Base-by-base conservation (phyloP, 2,113 vertebrate genomes). In the Potamarius usumacintae region DNA sequence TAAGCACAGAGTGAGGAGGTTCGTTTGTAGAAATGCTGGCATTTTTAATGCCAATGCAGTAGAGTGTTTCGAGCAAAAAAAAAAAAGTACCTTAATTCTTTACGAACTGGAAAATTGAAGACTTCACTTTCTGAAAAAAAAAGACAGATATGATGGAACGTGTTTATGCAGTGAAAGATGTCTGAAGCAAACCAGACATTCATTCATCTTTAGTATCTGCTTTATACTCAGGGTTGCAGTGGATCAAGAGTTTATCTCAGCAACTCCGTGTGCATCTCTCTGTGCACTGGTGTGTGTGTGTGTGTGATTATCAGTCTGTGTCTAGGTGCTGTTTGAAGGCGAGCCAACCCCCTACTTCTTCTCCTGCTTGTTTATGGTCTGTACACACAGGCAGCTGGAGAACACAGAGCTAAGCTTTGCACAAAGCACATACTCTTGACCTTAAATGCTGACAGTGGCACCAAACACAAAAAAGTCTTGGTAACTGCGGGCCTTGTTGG, bases 341-440 rank as follows among this genome's bases (percentile, higher is more conserved):
- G 18, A 82, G 57, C 30, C 17, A 17, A 34, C 91, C 88, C 90
- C 89, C 90, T 91, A 87, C 89, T 42, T 52, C 52, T 55, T 27
- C 25, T 55, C 52, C 25, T 55, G 82, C 91, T 90, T 92, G 80
- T 94, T 94, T 93, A 94, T 92, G 91, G 93, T 92, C 92, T 92
- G 93, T 92, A 83, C 91, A 88, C 55, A 82, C 83, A 62, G 88
- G 87, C 84, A 87, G 87, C 72, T 91, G 82, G n/a, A 80, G 65
- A 84, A 86, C 85, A 88, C n/a, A 86, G 55, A 86, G 84, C 79
- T 88, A 83, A 52, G 81, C 58, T 89, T 50, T 79, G 50, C 63
- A 85, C 81, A 82, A 42, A 84, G 57, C 76, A 76, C 58, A 83
- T 82, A 86, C 81, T 84, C 83, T 69, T 85, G 88, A 87, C 86